phyloP scores from a whole-genome alignment of 2,888 invertebrate species.

The Heliconius cydno region DNA sequence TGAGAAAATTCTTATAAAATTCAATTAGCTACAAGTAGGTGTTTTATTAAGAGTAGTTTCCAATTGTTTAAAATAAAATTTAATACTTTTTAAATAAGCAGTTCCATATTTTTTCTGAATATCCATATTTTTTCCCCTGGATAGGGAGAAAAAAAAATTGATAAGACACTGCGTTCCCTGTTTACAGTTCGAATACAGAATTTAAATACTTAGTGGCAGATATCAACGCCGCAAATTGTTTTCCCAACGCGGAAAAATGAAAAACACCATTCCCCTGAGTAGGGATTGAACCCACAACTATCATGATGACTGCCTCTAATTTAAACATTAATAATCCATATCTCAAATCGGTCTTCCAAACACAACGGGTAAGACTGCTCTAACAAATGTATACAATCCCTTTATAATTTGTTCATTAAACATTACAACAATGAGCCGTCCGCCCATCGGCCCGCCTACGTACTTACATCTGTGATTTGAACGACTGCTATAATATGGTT shows the following conservation, averaged over 20 bases:
- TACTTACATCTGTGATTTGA: background rate
- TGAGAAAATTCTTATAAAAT: background rate
- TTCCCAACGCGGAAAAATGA: background rate
- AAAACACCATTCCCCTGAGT: too few species aligned
- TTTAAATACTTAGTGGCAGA: background rate
- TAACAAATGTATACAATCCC: slow-evolving; percentile 31
- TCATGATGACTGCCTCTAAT: background rate
- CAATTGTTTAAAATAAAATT: too few species aligned
- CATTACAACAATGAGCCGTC: slow-evolving; percentile 35
- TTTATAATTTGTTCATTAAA: slow-evolving; percentile 33
- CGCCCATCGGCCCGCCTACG: slow-evolving; percentile 40
- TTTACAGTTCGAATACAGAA: too few species aligned
- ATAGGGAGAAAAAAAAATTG: too few species aligned
- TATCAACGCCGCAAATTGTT: background rate
- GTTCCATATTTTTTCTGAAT: too few species aligned
- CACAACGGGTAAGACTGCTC: background rate
- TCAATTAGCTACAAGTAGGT: too few species aligned
- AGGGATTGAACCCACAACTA: background rate
- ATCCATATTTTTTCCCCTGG: too few species aligned
- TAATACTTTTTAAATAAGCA: too few species aligned
- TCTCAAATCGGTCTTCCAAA: too few species aligned
- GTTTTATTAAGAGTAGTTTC: too few species aligned
- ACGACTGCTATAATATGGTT: background rate
- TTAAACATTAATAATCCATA: background rate
- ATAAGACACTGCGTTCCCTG: too few species aligned